These are phyloP conservation scores for Neodiprion lecontei DNA, from an alignment of 1,140 invertebrate genomes.

Conservation along the genomic window DNA sequence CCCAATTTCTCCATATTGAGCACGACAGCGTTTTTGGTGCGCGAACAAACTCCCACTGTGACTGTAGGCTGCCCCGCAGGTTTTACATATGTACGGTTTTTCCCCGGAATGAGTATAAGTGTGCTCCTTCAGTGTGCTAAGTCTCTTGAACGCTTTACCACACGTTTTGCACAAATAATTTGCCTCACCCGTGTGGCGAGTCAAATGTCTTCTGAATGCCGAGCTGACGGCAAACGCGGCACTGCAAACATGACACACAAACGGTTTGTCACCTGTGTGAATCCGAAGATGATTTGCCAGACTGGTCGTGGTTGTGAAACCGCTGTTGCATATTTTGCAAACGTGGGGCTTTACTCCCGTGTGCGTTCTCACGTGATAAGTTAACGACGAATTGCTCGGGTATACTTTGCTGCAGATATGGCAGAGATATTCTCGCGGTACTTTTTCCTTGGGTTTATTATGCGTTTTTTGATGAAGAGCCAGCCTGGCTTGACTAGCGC, in stretches of 20 bases:
- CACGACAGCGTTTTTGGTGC: constrained; percentile 60
- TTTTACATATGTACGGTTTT: constrained; percentile 65
- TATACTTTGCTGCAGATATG: constrained; percentile 61
- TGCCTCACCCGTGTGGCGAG: constrained; percentile 67
- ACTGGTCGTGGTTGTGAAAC: constrained; percentile 59
- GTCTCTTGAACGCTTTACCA: constrained; percentile 70
- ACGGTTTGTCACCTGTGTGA: constrained; percentile 59
- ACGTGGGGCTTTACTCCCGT: constrained; percentile 59
- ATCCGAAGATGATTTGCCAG: constrained; percentile 59
- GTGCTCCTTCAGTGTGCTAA: constrained; percentile 66
- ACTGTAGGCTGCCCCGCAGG: constrained; percentile 63
- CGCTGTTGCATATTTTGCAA: constrained; percentile 61
- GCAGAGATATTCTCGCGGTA: constrained; percentile 58
- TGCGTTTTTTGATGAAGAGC: constrained; percentile 56
- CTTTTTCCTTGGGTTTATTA: constrained; percentile 56
- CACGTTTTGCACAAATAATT: constrained; percentile 68
- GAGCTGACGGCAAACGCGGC: constrained; percentile 60
- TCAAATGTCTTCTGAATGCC: constrained; percentile 62
- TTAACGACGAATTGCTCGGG: constrained; percentile 59
- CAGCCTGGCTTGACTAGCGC: constrained; percentile 56
- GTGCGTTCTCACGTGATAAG: constrained; percentile 61
- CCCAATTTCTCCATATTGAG: constrained; percentile 53
- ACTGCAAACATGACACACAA: constrained; percentile 60
- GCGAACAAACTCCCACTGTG: constrained; percentile 60
- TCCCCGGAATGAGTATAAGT: constrained; percentile 66